phyloP scores from a whole-genome alignment of 2,888 invertebrate genomes.

The Galerucella pusilla region DNA sequence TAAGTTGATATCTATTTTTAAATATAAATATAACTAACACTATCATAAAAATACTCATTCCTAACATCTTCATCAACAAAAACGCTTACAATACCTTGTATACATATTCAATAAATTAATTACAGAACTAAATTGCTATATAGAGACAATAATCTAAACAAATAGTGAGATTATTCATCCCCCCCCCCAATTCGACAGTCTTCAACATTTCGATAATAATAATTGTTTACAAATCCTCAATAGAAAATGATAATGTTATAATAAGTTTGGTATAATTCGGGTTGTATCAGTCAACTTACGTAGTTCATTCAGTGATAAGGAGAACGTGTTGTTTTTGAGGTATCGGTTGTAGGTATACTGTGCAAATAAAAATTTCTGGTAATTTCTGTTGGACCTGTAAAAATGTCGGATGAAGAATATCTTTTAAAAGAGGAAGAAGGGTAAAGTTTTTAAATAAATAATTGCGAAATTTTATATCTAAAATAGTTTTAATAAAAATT shows the following conservation, averaged over 20 bases:
- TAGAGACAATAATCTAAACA: too few species aligned
- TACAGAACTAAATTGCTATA: too few species aligned
- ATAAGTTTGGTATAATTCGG: neutral
- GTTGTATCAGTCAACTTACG: neutral
- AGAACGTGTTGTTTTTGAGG: constrained; percentile 1
- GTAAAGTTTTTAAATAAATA: neutral
- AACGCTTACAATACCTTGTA: too few species aligned
- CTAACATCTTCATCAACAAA: too few species aligned
- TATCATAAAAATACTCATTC: neutral
- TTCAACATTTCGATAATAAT: neutral
- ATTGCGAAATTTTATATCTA: too few species aligned
- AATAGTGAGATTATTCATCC: too few species aligned
- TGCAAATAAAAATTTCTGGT: neutral
- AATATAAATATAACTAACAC: neutral
- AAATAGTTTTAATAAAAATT: too few species aligned
- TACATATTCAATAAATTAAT: too few species aligned
- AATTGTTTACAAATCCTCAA: neutral
- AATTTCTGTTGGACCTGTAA: neutral
- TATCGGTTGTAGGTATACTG: neutral
- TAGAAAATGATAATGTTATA: neutral
- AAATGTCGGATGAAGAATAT: constrained; percentile 2
- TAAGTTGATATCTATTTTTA: neutral
- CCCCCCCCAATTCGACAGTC: too few species aligned
- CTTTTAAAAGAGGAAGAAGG: neutral
- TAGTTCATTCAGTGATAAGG: neutral